Evolutionary conservation across 2,888 invertebrate species (phyloP), one percentile per base, ranked within the genome.

Genomic region (Caenorhabditis wallacei): DNA sequence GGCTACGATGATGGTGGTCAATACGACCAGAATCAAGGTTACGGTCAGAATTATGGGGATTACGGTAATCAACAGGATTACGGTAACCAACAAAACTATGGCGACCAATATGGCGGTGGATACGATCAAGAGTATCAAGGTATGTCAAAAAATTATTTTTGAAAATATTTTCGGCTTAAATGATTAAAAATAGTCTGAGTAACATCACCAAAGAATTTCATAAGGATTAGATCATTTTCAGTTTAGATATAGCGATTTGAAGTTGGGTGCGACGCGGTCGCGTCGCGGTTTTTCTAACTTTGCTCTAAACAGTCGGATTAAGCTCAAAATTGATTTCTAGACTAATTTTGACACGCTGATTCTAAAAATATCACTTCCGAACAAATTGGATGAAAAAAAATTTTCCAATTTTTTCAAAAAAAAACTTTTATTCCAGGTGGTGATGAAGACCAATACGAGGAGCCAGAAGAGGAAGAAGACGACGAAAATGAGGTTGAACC

Each of bases 81-180:
- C 51, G 69, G 69, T n/a, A 63, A 74, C n/a, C 61, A 46, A 22
- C 43, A 59, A 11, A 18, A 22, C 10, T 57, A 71, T 24, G 74
- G 59, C 5, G 35, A 26, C 22, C 20, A 80, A 18, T 53, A 64
- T 35, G 80, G 54, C 40, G 79, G 79, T 2, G 70, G 59, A 24
- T 72, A 71, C 22, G 59, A 40, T 59, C 53, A 53, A 13, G 51
- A 70, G 24, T 35, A 71, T 48, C 66, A 59, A 30, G 54, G 68
- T 63, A 18, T 66, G 11, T 30, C 30, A 30, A 30, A 30, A 30
- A 30, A 30, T 30, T 30, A 30, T 30, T 8, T 30, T 30, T 30
- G 8, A 30, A 30, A 30, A 30, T 5, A 30, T 5, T 30, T 30
- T 5, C 30, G n/a, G 30, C 30, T 3, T 8, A 30, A 8, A 30